Evolutionary conservation across 2,113 vertebrate genomes (phyloP), one percentile per base, ranked within the genome.

Genomic region (Paradoxurus hermaphroditus): DNA sequence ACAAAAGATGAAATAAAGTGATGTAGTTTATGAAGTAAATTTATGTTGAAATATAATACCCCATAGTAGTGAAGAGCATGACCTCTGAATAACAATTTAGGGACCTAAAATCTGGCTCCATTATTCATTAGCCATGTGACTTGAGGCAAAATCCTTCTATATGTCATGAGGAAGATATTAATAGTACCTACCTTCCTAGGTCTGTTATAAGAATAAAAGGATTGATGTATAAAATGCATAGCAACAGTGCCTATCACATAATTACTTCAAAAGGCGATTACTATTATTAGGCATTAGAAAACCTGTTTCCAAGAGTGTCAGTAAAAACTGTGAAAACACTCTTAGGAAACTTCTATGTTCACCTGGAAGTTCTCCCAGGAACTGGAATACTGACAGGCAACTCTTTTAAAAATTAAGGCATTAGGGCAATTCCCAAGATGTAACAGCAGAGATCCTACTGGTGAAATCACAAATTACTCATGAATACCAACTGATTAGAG

Each of bases 121-220:
- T 63, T 53, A 96, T 39, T 92, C 75, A 82, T 83, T 51, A 73
- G 34, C 27, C 62, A 1, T 81, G 25, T 49, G n/a, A 81, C 9
- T 89, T 93, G 51, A 59, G 68, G 51, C 27, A 97, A 96, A 96
- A 73, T 44, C 5, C 19, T 95, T 92, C 44, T 86, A 39, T 46
- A 23, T 1, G 31, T 63, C 94, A 87, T 44, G 4, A 41, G 4
- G n/a, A 18, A 83, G 41, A 63, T n/a, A 73, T 62, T 86, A 46
- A 86, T 59, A 87, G 19, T 62, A 88, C 9, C 13, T 94, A 83
- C 51, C 23, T 93, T 90, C 11, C 16, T 46, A n/a, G 41, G 27
- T 81, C 31, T 85, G 39, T 86, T 90, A 73, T 23, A 90, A 75
- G 49, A 97, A 88, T 90, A 86, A 94, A 95, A 29, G 65, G 68